Percentiles rank a stretch among this genome's conserved stretches.
Conservation (phyloP, 2,113 vertebrate genomes). For the Xenus cinereus region DNA sequence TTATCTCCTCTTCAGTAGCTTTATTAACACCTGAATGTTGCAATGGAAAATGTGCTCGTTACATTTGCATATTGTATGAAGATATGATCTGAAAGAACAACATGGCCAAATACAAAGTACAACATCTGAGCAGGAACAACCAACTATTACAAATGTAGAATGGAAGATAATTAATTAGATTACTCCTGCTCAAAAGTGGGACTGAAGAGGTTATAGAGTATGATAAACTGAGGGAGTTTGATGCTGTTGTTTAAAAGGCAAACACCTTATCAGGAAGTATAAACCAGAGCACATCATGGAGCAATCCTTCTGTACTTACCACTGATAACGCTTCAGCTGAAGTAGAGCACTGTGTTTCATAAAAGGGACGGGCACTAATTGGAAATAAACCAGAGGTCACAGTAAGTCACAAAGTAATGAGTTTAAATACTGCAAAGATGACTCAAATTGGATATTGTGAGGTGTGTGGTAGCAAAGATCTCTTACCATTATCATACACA, state of each 20-base stretch:
- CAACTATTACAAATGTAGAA: not conserved
- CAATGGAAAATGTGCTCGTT: fast-evolving
- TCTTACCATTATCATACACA: not conserved
- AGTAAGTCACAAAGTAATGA: not conserved
- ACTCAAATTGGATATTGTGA: not conserved
- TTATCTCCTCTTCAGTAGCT: not conserved
- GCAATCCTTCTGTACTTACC: not conserved
- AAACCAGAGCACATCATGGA: not conserved
- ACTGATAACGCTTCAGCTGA: not conserved
- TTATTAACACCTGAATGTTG: not conserved
- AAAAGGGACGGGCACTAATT: not conserved
- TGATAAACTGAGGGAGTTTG: not conserved
- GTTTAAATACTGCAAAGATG: not conserved
- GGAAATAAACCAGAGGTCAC: not conserved
- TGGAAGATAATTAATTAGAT: not conserved
- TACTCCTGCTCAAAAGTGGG: not conserved
- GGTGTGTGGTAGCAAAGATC: not conserved
- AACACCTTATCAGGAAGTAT: not conserved
- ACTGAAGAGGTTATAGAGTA: not conserved
- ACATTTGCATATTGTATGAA: not conserved
- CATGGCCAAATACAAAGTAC: not conserved
- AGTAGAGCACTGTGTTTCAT: not conserved
- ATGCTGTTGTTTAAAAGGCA: not conserved
- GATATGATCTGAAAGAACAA: not conserved
- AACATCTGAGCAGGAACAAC: not conserved